Percentiles rank a stretch among this genome's conserved stretches.
These are phyloP conservation scores for Pelodiscus sinensis DNA, from an alignment of 2,113 vertebrate genomes.

Conservation along the genomic window DNA sequence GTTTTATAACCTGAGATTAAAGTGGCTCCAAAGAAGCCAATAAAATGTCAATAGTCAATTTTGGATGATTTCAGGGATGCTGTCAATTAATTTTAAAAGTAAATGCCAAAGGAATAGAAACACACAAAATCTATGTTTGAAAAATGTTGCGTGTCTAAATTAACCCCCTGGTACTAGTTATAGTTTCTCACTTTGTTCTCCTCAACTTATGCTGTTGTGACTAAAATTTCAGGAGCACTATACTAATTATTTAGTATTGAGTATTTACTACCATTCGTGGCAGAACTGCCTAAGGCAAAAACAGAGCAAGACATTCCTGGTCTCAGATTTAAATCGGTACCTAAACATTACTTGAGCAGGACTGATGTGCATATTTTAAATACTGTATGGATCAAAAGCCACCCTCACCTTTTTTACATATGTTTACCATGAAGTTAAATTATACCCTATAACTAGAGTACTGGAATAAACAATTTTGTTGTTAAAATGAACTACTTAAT, in stretches of 20 bases:
- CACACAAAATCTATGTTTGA: constrained; percentile 42
- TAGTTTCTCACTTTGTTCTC: neutral
- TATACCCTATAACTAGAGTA: neutral
- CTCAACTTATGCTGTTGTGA: constrained; percentile 28
- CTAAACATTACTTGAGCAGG: constrained; percentile 16
- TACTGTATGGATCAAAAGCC: neutral
- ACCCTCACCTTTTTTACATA: neutral
- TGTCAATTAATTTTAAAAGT: neutral
- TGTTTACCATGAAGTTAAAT: neutral
- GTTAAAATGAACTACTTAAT: neutral
- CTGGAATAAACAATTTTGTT: rapidly evolving
- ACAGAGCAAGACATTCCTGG: constrained; percentile 16
- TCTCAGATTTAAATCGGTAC: constrained; percentile 52
- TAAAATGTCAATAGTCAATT: neutral
- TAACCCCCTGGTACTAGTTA: constrained; percentile 49
- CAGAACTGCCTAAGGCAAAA: constrained; percentile 52
- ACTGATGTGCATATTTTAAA: neutral
- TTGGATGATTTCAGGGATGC: neutral
- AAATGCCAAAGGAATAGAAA: neutral
- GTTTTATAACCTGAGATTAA: neutral
- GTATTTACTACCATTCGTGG: constrained; percentile 42
- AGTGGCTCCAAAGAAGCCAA: neutral
- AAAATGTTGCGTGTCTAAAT: constrained; percentile 50
- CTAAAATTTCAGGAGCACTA: constrained; percentile 18
- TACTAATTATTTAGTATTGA: constrained; percentile 44